Base-by-base conservation (phyloP, 2,888 invertebrate species). In the Xylota sylvarum region DNA sequence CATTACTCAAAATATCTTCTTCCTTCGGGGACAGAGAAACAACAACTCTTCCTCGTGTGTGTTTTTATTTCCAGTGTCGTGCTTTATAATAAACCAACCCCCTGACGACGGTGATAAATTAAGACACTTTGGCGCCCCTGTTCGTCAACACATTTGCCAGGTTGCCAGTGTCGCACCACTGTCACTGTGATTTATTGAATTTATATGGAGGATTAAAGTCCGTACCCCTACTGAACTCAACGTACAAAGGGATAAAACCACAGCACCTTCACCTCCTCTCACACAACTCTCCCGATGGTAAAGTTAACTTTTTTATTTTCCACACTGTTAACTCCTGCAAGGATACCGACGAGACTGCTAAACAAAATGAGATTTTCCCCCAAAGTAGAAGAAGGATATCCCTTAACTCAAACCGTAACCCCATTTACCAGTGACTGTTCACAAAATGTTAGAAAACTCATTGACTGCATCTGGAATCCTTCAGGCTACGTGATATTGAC, bases 181-280 rank as follows among this genome's bases (percentile, higher is more conserved):
- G 65, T 65, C 65, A 55, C 62, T n/a, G 12, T 79, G 80, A 84
- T 84, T 74, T 84, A 84, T 84, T 84, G 73, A 80, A 74, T 84
- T 80, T 48, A 40, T 70, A 17, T 60, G 50, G 50, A 9, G 32
- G 35, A 69, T 62, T 81, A 62, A 69, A 69, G 67, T 35, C 70
- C 55, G 37, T 60, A 14, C 30, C 55, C 17, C 35, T 19, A 5
- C 43, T 17, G 40, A 23, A 5, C 50, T 48, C 14, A 32, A 6
- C n/a, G n/a, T n/a, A 62, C 0, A 56, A 23, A 48, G 40, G 52
- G 46, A 35, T 43, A 19, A 62, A 50, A 37, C 60, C 30, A 9
- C n/a, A 48, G 10, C 43, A 27, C 32, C 10, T 12, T 23, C 7
- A 32, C 43, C 27, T 23, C 23, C 23, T 14, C 35, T 65, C 35